Conservation (phyloP, 2,113 vertebrate species). For the Trinectes maculatus region DNA sequence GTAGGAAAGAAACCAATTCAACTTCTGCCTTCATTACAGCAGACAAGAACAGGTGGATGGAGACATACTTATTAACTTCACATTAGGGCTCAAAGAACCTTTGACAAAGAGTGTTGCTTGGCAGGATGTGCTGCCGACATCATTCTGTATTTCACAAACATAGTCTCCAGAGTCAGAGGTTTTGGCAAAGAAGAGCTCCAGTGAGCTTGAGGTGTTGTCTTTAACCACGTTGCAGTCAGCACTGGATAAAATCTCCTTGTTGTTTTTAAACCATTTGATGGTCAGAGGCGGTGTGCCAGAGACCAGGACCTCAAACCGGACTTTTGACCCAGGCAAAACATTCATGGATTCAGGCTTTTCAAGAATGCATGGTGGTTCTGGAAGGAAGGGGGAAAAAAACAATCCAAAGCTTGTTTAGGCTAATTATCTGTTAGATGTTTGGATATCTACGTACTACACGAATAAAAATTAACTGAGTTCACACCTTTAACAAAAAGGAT, state of each 20-base stretch:
- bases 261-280: conserved; percentile 96
- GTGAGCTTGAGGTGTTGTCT: conserved; percentile 88
- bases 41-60: conserved; percentile 18
- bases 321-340: conserved; percentile 89
- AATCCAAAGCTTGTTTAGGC: not conserved
- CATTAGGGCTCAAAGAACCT: conserved; percentile 81
- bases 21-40: not conserved
- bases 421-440: not conserved
- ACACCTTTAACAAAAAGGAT: conserved; percentile 94
- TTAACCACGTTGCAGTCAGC: conserved; percentile 88
- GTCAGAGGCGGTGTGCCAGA: conserved; percentile 90
- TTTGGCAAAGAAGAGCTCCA: conserved; percentile 93
- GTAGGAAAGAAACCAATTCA: not conserved
- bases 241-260: conserved; percentile 89
- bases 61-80: conserved; percentile 14
- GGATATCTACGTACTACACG: not conserved
- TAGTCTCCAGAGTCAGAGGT: conserved; percentile 91
- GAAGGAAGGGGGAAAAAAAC: conserved; percentile 35
- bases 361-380: conserved; percentile 92
- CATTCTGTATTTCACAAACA: conserved; percentile 92
- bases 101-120: conserved; percentile 93
- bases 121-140: conserved; percentile 91
- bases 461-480: conserved; percentile 34
- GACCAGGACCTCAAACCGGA: conserved; percentile 89
- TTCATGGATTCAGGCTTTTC: conserved; percentile 93